Evolutionary conservation across 2,888 invertebrate genomes (phyloP), one percentile per base, ranked within the genome.

Genomic region (Meganola albula): DNA sequence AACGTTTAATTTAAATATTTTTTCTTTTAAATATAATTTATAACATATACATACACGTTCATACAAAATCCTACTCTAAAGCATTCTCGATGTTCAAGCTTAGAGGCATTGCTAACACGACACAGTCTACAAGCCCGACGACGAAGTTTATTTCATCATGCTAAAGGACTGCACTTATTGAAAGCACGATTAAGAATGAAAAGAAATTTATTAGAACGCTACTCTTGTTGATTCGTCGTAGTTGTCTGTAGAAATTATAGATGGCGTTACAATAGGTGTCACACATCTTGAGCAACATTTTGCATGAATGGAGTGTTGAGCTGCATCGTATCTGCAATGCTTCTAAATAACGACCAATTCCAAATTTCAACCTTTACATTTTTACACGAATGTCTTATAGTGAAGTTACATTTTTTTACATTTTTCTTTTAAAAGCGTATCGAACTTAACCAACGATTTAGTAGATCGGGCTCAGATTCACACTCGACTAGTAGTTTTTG

Each of bases 11-110:
- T 53, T 57, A 52, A 49, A 45, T 54, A 47, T 51, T 48, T 49
- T 47, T 58, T 45, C 50, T 55, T 73, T 74, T 72, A 76, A 78
- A 78, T 78, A 79, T 75, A 61, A 67, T 75, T 69, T 68, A 65
- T 73, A 69, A 72, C 71, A 78, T 75, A 74, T 74, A 79, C n/a
- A n/a, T n/a, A n/a, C 77, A 78, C 79, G 70, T 76, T 72, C 79
- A 79, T 79, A 80, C 79, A 72, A 73, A 71, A 69, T 48, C 53
- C 67, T 76, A 74, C 63, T 66, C 74, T 78, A 77, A 74, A 75
- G 74, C 76, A 63, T 75, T 68, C 72, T 75, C 78, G 78, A 74
- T 77, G 78, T 74, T 64, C 61, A 46, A 63, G 67, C 67, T n/a
- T n/a, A n/a, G n/a, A n/a, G n/a, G n/a, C n/a, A n/a, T n/a, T n/a